phyloP scores from a whole-genome alignment of 2,113 vertebrate genomes.

The Hippocampus guttulatus region DNA sequence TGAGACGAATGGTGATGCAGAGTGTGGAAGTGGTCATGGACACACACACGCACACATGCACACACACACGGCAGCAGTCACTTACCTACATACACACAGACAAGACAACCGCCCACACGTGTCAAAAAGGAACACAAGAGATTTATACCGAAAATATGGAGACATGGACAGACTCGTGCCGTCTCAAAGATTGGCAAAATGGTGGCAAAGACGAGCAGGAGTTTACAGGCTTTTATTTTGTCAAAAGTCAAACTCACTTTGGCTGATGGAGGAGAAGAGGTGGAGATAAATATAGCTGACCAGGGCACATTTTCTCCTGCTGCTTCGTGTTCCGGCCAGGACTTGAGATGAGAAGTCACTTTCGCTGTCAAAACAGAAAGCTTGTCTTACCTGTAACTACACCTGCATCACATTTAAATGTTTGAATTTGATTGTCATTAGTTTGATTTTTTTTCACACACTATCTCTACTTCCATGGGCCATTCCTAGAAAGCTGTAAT shows the following conservation, averaged over 20 bases:
- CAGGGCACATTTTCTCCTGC: not conserved
- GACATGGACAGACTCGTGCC: conserved; percentile 19
- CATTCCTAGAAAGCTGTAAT: too few species aligned
- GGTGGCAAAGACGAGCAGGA: conserved; percentile 5
- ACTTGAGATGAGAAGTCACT: not conserved
- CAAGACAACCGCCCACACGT: conserved; percentile 27
- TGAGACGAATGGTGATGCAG: conserved; percentile 74
- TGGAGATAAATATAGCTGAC: conserved; percentile 1
- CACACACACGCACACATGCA: conserved; percentile 35
- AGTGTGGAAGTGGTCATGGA: conserved; percentile 32
- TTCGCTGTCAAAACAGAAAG: not conserved
- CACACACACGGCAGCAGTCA: conserved; percentile 30
- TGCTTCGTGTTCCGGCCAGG: not conserved
- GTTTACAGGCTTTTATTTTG: not conserved
- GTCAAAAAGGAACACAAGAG: conserved; percentile 41
- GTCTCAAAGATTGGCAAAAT: conserved; percentile 5
- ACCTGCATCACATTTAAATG: not conserved
- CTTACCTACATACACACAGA: conserved; percentile 17
- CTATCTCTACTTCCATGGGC: not conserved
- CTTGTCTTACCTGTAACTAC: not conserved
- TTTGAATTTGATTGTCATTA: not conserved
- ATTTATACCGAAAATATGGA: conserved; percentile 43
- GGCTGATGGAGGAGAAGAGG: conserved; percentile 5
- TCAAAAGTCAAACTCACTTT: not conserved
- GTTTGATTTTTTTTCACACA: not conserved